Base-by-base conservation (phyloP, 2,888 invertebrate genomes). In the Chorisops tibialis region DNA sequence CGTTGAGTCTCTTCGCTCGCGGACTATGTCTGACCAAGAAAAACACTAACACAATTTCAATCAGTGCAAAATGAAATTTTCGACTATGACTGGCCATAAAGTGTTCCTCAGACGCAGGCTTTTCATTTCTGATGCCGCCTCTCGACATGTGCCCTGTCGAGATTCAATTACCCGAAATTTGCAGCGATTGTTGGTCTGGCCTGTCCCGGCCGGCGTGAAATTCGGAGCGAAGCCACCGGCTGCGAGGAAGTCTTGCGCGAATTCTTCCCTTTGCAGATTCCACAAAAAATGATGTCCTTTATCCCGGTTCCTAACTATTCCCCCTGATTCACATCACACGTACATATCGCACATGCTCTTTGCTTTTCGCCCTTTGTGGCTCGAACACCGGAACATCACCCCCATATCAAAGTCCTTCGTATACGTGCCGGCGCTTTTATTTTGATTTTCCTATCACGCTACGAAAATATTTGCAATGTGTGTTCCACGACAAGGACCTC, bases 291-390 rank as follows among this genome's bases (percentile, higher is more conserved):
- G 50, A 52, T 21, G 21, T 18, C 39, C n/a, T 39, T 39, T 19
- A 50, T 50, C 11, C 52, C 11, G 18, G 38, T 16, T 37, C 30
- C n/a, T n/a, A 38, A 52, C 52, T n/a, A 50, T 52, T 52, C 39
- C 7, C 21, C 16, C 14, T 14, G 9, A 18, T 16, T 24, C 9
- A 16, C 43, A 41, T 54, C 21, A 19, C n/a, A 52, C 38, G 30
- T n/a, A 30, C 30, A 41, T 22, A 54, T 24, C 43, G 54, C 54
- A 54, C 54, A 54, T 54, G 54, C 54, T 54, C 54, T 12, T 19
- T 39, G 43, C 2, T 14, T 21, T 41, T 39, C 39, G 22, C 24
- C 14, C 51, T 38, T 54, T 54, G 39, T n/a, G 30, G 30, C 5
- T 9, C 30, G 43, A 9, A 24, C 54, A 16, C 43, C 41, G 39